Conservation (phyloP, 23 tunicate genomes). For the Ciona savignyi region DNA sequence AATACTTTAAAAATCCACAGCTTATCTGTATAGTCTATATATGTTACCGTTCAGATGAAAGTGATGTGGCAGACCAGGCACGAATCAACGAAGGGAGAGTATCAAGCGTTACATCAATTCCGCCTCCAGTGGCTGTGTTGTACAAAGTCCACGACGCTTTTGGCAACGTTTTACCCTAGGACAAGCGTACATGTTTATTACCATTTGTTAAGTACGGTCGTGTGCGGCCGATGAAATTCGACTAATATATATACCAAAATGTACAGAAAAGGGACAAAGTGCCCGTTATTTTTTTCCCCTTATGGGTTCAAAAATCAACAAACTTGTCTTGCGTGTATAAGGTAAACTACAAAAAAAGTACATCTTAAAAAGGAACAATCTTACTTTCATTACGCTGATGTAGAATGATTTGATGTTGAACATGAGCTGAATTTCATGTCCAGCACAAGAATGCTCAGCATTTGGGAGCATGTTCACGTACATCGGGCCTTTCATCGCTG, state of each 20-base stretch:
- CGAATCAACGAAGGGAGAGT: conserved; percentile 61
- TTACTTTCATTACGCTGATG: conserved; percentile 77
- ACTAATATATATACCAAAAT: too few relatives aligned
- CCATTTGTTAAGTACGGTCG: too few relatives aligned
- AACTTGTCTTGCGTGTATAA: too few relatives aligned
- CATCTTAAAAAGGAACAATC: too few relatives aligned
- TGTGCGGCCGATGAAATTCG: too few relatives aligned
- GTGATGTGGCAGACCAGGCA: conserved; percentile 40
- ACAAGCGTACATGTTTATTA: too few relatives aligned
- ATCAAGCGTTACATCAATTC: conserved; percentile 72
- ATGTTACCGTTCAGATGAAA: conserved; percentile 11
- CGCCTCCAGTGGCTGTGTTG: conserved; percentile 85
- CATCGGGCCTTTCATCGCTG: conserved; percentile 76
- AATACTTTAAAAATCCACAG: too few relatives aligned
- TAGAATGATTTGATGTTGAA: conserved; percentile 77
- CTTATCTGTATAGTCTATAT: too few relatives aligned
- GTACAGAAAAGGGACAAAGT: too few relatives aligned
- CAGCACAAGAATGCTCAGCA: conserved; percentile 95
- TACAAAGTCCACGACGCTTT: conserved; percentile 56
- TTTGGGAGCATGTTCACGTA: conserved; percentile 95
- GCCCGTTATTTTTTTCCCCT: too few relatives aligned
- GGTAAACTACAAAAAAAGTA: too few relatives aligned
- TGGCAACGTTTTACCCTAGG: conserved; percentile 58
- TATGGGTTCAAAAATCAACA: too few relatives aligned
- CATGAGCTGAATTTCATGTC: conserved; percentile 84